Base-by-base conservation (phyloP, 2,797 vertebrate genomes). In the Fratercula arctica region DNA sequence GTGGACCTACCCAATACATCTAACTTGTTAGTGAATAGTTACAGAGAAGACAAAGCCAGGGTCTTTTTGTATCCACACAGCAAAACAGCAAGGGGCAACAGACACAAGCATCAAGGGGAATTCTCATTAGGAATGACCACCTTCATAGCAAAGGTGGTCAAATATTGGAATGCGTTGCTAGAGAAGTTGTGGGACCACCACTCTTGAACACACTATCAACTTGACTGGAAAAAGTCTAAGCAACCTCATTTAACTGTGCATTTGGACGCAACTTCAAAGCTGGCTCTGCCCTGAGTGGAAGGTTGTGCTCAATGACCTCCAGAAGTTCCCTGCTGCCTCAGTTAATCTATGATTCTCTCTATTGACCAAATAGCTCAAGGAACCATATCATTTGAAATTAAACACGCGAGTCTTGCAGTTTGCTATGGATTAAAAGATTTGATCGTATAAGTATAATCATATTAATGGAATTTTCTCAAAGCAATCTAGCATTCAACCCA, bases 391-490 rank as follows among this genome's bases (percentile, higher is more conserved):
- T 5, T 74, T 76, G 66, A 70, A 89, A 77, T 26, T 70, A 79
- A 92, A 80, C 35, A 69, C 5, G 4, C 14, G 20, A 67, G 70
- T 72, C 45, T 76, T 93, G 72, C 33, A 41, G 64, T 70, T 89
- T 4, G 13, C 41, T 83, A 45, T 7, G 43, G 57, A 87, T 87
- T 82, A 89, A 64, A 78, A 92, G 3, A 78, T 83, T 70, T 85
- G 60, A 85, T 77, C 93, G 37, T 35, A 7, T 54, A 92, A 90
- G 37, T 35, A 18, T 56, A 92, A 85, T 83, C 76, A 85, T 54
- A 90, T 88, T 85, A 92, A 59, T 63, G 74, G 87, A 77, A 88
- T 88, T 93, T 95, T 95, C 60, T 95, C 53, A 87, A 91, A 87
- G 75, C 85, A 94, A 60, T 69, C 43, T 85, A 93, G 78, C 75